Evolutionary conservation across 2,888 invertebrate genomes (phyloP), one percentile per base, ranked within the genome.

Genomic region (Xanthia icteritia): DNA sequence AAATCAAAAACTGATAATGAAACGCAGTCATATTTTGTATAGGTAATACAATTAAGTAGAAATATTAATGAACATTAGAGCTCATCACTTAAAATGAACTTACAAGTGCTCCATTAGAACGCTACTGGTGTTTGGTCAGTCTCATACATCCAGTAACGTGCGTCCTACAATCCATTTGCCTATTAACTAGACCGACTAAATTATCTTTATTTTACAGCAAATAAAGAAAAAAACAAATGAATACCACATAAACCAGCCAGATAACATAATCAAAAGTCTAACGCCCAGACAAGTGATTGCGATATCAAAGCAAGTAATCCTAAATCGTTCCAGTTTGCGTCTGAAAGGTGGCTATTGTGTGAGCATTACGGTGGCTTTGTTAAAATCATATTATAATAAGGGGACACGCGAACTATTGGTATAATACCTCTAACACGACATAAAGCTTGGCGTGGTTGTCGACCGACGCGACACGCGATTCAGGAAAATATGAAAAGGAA

Each of bases 401-500:
- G 91, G 89, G 92, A 94, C 96, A 95, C 94, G 95, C 95, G 89
- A 95, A 93, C 93, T 93, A 93, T 94, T 93, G 94, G 93, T 94
- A 94, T 94, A 92, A 94, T 93, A 90, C 90, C 89, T 90, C 88
- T 89, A 92, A 93, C 91, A 92, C 91, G 92, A 89, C 90, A 89
- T 88, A 85, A 88, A 88, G 77, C 85, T 82, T 89, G 85, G 92
- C 91, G 91, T 92, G 91, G 89, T 91, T 89, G 90, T 89, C 90
- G 88, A 87, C 88, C 88, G 89, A 85, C 86, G 89, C 86, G 89
- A 88, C 94, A 94, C 92, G 94, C 94, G 91, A 93, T 88, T 90
- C 84, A 85, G 81, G 85, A 89, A 92, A 92, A 91, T 91, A 90
- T 92, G 83, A 76, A 79, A 67, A 36, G 31, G 17, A 80, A 81